These are phyloP conservation scores for Etia nguti DNA, from an alignment of 2,113 vertebrate species.

Conservation along the genomic window DNA sequence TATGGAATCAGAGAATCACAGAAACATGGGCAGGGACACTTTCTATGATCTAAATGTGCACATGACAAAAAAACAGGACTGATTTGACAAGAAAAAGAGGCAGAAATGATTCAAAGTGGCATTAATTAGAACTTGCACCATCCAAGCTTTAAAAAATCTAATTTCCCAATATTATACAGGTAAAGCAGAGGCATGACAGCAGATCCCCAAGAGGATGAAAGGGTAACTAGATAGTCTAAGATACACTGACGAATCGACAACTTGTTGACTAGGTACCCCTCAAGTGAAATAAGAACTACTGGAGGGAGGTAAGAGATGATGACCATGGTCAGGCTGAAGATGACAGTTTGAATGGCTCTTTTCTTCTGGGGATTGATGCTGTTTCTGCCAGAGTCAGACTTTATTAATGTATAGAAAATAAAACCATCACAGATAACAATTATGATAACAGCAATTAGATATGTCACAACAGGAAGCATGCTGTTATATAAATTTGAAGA, in stretches of 20 bases:
- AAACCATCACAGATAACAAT: conserved; percentile 35
- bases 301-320: conserved; percentile 44
- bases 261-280: accelerated
- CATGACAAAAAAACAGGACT: accelerated
- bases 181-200: conserved; percentile 45
- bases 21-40: background rate
- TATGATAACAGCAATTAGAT: background rate
- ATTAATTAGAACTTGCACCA: background rate
- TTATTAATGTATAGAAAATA: conserved; percentile 30
- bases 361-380: conserved; percentile 53
- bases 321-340: conserved; percentile 42
- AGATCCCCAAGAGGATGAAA: conserved; percentile 2
- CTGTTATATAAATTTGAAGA: accelerated
- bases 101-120: background rate
- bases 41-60: background rate
- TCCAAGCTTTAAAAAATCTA: background rate
- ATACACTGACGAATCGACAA: accelerated
- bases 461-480: background rate
- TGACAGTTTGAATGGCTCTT: conserved; percentile 51
- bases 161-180: conserved; percentile 18
- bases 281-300: background rate
- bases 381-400: background rate
- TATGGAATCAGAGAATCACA: background rate
- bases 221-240: background rate
- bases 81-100: background rate